Conservation (phyloP, 2,797 vertebrate species). For the Oreochromis mossambicus region DNA sequence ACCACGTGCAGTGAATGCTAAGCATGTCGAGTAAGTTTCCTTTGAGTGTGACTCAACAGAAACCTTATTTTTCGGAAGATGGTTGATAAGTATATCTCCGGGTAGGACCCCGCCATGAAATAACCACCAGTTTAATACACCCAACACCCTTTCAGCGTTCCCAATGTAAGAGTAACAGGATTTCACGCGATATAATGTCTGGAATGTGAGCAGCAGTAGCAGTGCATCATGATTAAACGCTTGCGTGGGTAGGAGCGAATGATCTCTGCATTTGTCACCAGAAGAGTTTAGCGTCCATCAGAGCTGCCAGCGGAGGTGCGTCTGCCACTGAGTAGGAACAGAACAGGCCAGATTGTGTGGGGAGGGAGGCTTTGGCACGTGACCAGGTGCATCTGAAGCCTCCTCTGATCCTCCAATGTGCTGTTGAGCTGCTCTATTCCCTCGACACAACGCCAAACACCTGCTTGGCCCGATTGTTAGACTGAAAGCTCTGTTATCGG, state of each 20-base stretch:
- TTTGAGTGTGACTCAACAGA: background rate
- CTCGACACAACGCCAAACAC: conserved; percentile 62
- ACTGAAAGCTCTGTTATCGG: conserved; percentile 40
- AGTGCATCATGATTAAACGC: conserved; percentile 65
- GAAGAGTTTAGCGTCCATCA: conserved; percentile 65
- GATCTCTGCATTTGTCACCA: conserved; percentile 71
- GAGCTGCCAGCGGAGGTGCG: conserved; percentile 69
- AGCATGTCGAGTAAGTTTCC: background rate
- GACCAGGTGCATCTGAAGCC: conserved; percentile 69
- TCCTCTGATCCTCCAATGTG: conserved; percentile 69
- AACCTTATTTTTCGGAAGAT: background rate
- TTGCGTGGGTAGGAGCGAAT: conserved; percentile 64
- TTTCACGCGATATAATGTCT: conserved; percentile 24
- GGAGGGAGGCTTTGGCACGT: conserved; percentile 63
- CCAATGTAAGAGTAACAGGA: conserved; percentile 18
- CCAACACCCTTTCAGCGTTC: background rate
- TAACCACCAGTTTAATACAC: background rate
- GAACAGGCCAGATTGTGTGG: conserved; percentile 76
- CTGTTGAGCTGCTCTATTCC: conserved; percentile 60
- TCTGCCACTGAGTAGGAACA: conserved; percentile 68
- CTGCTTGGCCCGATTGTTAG: conserved; percentile 64
- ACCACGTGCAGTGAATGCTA: conserved; percentile 16
- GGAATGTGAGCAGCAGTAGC: conserved; percentile 63
- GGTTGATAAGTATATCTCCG: background rate
- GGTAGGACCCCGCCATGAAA: background rate